phyloP scores from a whole-genome alignment of 2,888 invertebrate species.

The Conus canariensis region DNA sequence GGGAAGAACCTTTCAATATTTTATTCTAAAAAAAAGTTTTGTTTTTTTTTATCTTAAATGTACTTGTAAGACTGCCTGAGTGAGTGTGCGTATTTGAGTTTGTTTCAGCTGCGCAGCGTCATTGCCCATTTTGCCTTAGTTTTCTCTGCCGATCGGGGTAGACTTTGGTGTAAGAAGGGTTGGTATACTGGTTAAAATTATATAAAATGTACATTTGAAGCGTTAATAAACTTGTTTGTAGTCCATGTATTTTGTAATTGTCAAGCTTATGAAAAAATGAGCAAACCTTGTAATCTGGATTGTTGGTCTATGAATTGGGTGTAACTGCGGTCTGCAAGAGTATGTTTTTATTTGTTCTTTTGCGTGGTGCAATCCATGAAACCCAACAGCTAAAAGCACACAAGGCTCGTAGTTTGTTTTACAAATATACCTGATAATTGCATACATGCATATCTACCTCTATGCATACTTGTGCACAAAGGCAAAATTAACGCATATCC shows the following conservation, averaged over 20 bases:
- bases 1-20: background rate
- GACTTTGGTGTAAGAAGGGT: background rate
- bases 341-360: background rate
- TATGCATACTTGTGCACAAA: background rate
- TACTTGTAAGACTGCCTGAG: background rate
- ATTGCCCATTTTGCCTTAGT: conserved; percentile 7
- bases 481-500: background rate
- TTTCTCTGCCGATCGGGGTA: background rate
- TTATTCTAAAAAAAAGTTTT: background rate
- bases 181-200: background rate
- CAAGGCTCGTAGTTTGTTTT: no score
- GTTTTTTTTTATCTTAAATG: no score
- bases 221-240: background rate
- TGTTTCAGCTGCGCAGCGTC: background rate
- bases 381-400: background rate
- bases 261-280: background rate
- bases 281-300: conserved; percentile 9
- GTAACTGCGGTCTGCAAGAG: background rate
- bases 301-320: background rate
- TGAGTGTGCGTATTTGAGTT: background rate
- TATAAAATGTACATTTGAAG: background rate
- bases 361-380: conserved; percentile 12
- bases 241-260: background rate
- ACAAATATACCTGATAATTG: background rate
- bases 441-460: background rate